Base-by-base conservation (phyloP, 1,140 invertebrate species). In the Drosophila parabipectinata region DNA sequence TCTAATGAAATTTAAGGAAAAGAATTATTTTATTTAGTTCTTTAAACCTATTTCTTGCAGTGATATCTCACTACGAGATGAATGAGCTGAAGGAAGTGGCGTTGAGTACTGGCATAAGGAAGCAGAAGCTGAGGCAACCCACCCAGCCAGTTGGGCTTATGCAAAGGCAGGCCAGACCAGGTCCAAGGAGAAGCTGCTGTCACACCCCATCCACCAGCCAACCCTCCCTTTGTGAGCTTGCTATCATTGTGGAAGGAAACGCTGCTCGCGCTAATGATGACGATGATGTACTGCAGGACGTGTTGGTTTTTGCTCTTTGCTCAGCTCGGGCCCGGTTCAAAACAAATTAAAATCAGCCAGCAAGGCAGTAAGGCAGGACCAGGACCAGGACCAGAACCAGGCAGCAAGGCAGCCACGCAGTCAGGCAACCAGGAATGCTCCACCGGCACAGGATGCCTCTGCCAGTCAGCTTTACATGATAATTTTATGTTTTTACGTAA, bases 271-370 rank as follows among this genome's bases (percentile, higher is more conserved):
- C 82, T 85, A 85, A 85, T 87, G 82, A 85, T 82, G 82, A 85
- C 82, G 82, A 87, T 85, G 82, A 85, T 85, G 83, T 85, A 87
- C 82, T 78, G 66, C 82, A 85, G 82, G 82, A 85, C 74, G 82
- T 85, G 78, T 79, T 85, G 74, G 78, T 87, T 81, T 81, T 81
- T 81, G 73, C 79, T 81, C 82, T 87, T 78, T 71, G 51, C 83
- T 72, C 69, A 80, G 63, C 61, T 66, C 52, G 52, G 77, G 63
- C 61, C 53, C 52, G 52, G 78, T 58, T 88, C 76, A 88, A 79
- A 87, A 87, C 83, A 83, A 88, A 88, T 88, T 88, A 88, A 83
- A 88, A 88, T 88, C 84, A 83, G 66, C 47, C 79, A 71, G 83
- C 21, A 72, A 69, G 72, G 75, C 34, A 37, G 12, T 10, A 62